phyloP scores from a whole-genome alignment of 2,113 vertebrate genomes.

The Muntiacus muntjak region DNA sequence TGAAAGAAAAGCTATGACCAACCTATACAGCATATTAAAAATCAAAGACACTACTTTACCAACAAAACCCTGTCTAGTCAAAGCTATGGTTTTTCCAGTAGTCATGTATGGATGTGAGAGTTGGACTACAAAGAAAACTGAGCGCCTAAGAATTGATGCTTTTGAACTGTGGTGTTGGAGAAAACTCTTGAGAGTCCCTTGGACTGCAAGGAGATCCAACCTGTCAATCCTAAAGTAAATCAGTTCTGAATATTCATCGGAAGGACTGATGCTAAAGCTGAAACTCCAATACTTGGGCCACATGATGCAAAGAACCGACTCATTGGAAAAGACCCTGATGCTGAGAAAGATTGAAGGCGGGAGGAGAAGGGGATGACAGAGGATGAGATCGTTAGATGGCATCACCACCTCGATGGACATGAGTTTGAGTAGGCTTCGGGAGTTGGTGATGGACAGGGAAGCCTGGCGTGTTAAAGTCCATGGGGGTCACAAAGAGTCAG shows the following conservation, averaged over 20 bases:
- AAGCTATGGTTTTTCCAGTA: not conserved
- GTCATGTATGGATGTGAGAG: not conserved
- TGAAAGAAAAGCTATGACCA: not conserved
- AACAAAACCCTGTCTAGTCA: not conserved
- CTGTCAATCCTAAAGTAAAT: not conserved
- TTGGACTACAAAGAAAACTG: too few species aligned
- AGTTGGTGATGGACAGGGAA: not conserved
- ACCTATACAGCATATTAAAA: not conserved
- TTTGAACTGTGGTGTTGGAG: not conserved
- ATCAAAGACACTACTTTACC: not conserved
- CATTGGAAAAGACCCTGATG: not conserved
- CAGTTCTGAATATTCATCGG: not conserved
- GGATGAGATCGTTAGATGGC: not conserved
- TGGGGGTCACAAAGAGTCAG: not conserved
- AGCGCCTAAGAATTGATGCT: not conserved
- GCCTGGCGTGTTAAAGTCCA: not conserved
- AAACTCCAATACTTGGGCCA: not conserved
- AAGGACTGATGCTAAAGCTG: not conserved
- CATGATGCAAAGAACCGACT: not conserved
- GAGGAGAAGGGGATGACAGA: not conserved
- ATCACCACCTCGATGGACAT: not conserved
- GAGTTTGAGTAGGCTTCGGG: not conserved
- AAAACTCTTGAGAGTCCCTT: not conserved
- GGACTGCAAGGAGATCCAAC: not conserved
- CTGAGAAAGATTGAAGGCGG: not conserved